Evolutionary conservation across 1,140 invertebrate species (phyloP), one percentile per base, ranked within the genome.

Genomic region (Drosophila repletoides): DNA sequence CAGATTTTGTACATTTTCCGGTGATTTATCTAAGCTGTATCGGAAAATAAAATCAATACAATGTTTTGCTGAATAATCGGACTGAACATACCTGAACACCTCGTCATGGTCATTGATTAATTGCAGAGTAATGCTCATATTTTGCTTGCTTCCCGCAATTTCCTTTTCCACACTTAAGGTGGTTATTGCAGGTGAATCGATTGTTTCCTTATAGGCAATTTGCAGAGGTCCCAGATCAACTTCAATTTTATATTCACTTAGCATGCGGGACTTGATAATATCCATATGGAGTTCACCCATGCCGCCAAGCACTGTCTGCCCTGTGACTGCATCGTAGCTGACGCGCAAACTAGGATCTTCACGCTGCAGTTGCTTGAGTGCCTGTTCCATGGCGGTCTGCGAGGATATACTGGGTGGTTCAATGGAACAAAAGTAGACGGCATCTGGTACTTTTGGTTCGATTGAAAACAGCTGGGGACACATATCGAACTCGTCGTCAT

Each of bases 281-380:
- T 99, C 98, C 55, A 99, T 92, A 91, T 99, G 98, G 2, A 99
- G 91, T 91, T 99, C 98, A 4, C 98, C 98, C 98, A 99, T 99
- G 10, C 96, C 95, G 53, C 93, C 94, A 2, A 98, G 91, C 65
- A 98, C 93, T 0, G 95, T 97, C 91, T 99, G 97, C 1, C 95
- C 95, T 0, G 95, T 96, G 41, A 97, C 95, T 7, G 92, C 64
- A 88, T 98, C 94, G 15, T 93, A 90, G 17, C 91, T 93, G 0
- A 98, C 96, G 40, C 93, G 92, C 7, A 99, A 91, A 88, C 98
- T 99, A 0, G 98, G 98, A 92, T 99, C 98, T 91, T 99, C 98
- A 28, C 96, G 92, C 83, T 95, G 93, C 6, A 99, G 90, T 90
- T 97, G 94, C 12, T 91, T 91, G n/a, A 99, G 92, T 0, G 98